phyloP scores from a whole-genome alignment of 30 jellyfish, hydroid and myxozoan genomes.

The Turritopsis dohrnii region DNA sequence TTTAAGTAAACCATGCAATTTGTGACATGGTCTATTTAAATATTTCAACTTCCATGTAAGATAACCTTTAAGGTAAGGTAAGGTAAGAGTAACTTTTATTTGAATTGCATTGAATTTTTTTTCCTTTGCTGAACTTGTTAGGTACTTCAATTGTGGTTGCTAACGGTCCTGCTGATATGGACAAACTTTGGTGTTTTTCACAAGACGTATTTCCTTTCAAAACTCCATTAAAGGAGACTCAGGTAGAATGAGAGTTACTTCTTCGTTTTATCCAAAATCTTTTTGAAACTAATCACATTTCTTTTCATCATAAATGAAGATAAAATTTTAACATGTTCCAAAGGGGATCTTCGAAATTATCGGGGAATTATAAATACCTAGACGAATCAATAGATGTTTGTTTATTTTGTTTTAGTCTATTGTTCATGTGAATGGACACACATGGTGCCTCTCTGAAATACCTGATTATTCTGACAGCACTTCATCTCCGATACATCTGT shows the following conservation, averaged over 20 bases:
- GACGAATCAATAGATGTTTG: not conserved
- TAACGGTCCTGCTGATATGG: constrained; percentile 56
- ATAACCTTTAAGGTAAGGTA: too few species aligned
- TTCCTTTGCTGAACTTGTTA: not conserved
- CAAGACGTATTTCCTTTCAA: constrained; percentile 94
- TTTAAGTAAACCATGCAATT: too few species aligned
- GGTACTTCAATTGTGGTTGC: constrained; percentile 73
- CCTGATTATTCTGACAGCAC: constrained; percentile 54
- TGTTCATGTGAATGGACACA: constrained; percentile 63
- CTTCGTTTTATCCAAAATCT: not conserved
- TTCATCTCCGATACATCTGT: constrained; percentile 42
- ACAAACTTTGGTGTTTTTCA: constrained; percentile 89
- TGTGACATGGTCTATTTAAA: too few species aligned
- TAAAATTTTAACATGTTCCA: too few species aligned
- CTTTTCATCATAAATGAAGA: too few species aligned
- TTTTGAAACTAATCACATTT: too few species aligned
- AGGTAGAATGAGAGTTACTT: constrained; percentile 34
- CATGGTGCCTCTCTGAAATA: constrained; percentile 90
- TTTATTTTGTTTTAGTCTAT: constrained; percentile 40
- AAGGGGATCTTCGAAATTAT: too few species aligned
- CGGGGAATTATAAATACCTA: too few species aligned
- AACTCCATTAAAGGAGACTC: constrained; percentile 64
- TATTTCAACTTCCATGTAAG: too few species aligned
- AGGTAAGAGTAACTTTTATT: not conserved
- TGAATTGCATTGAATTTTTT: not conserved